phyloP scores from a whole-genome alignment of 2,797 vertebrate genomes.

The Mastacembelus armatus region DNA sequence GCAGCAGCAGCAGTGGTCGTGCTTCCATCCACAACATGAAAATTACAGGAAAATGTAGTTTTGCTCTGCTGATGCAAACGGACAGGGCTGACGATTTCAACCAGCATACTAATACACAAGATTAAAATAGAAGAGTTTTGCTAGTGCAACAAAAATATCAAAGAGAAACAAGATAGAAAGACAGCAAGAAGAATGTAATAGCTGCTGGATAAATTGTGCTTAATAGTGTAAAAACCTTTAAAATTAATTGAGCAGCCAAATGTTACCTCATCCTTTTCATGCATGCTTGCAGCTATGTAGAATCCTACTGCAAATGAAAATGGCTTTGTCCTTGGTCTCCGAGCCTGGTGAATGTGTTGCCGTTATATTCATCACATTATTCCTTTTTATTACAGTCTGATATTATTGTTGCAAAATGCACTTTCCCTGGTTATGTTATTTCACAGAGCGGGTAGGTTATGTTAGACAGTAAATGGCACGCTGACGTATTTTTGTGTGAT shows the following conservation, averaged over 20 bases:
- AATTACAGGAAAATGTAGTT: conserved; percentile 34
- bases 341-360: conserved; percentile 34
- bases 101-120: conserved; percentile 40
- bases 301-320: conserved; percentile 54
- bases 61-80: conserved; percentile 23
- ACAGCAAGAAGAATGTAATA: conserved; percentile 44
- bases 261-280: conserved; percentile 63
- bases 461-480: conserved; percentile 37
- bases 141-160: conserved; percentile 68
- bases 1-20: background rate
- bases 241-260: conserved; percentile 77
- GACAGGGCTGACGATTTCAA: conserved; percentile 24
- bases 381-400: conserved; percentile 50
- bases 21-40: conserved; percentile 31
- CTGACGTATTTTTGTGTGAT: conserved; percentile 45
- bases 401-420: conserved; percentile 46
- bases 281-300: conserved; percentile 57
- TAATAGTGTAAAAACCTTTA: conserved; percentile 76
- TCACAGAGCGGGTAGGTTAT: conserved; percentile 36
- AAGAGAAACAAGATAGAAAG: conserved; percentile 50
- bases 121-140: conserved; percentile 61
- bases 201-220: conserved; percentile 69
- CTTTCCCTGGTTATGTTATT: conserved; percentile 18
- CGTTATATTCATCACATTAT: conserved; percentile 48
- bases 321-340: conserved; percentile 49